Evolutionary conservation across 2,888 invertebrate genomes (phyloP).

Genomic region (Amphimallon solstitiale): DNA sequence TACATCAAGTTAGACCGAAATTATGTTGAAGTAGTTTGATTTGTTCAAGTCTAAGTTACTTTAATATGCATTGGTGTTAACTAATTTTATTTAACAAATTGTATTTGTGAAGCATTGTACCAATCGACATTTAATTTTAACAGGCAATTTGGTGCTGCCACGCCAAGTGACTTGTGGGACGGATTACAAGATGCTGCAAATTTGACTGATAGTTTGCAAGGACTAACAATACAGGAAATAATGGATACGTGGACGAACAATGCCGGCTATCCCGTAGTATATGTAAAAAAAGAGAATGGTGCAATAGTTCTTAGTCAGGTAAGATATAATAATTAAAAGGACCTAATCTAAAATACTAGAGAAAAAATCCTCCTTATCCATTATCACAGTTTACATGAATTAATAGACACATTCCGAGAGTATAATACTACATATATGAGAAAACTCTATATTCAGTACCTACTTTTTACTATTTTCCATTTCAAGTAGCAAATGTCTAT

Average conservation of each 20-base stretch:
- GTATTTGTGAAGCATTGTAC: too few relatives aligned
- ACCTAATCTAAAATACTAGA: neutral
- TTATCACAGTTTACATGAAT: too few relatives aligned
- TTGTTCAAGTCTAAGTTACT: too few relatives aligned
- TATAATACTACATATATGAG: too few relatives aligned
- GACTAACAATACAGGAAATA: slow-evolving; percentile 16
- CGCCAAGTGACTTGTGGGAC: slow-evolving; percentile 54
- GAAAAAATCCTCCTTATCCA: neutral
- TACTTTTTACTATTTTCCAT: too few relatives aligned
- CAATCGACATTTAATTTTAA: neutral
- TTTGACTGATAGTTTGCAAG: neutral
- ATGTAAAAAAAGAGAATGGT: slow-evolving; percentile 27
- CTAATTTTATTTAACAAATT: too few relatives aligned
- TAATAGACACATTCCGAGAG: too few relatives aligned
- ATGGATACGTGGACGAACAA: slow-evolving; percentile 40
- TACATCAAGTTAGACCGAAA: too few relatives aligned
- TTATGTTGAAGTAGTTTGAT: too few relatives aligned
- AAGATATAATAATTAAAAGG: neutral
- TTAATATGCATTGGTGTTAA: too few relatives aligned
- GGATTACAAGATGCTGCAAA: slow-evolving; percentile 47
- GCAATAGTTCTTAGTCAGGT: slow-evolving; percentile 29
- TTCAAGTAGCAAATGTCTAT: too few relatives aligned
- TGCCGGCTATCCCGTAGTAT: slow-evolving; percentile 43
- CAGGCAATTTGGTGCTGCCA: slow-evolving; percentile 45
- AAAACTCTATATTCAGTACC: too few relatives aligned